Evolutionary conservation across 2,797 vertebrate species (phyloP).

Genomic region (Oreochromis mossambicus): DNA sequence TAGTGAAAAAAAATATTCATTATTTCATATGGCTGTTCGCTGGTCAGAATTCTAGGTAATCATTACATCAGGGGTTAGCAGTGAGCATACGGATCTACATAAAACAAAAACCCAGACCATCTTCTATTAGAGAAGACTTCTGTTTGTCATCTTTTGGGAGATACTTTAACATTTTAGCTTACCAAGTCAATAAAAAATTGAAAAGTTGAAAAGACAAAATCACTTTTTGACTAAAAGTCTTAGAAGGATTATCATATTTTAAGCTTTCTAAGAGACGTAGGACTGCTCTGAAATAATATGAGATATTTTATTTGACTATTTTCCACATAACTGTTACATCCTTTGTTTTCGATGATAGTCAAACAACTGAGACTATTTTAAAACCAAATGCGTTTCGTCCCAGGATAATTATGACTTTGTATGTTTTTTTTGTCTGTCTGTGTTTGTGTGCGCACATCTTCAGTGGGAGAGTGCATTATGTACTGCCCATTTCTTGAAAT

Average conservation of each 20-base stretch:
- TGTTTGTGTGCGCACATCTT: neutral
- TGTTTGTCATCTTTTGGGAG: neutral
- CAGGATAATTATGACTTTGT: rapidly evolving
- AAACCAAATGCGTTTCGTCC: neutral
- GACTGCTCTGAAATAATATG: rapidly evolving
- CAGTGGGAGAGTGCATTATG: neutral
- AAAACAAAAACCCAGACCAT: neutral
- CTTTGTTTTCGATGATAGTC: rapidly evolving
- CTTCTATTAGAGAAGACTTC: neutral
- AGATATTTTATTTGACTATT: neutral
- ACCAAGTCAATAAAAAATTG: neutral
- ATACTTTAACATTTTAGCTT: neutral
- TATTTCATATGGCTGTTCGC: neutral
- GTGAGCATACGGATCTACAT: neutral
- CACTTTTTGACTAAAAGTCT: neutral
- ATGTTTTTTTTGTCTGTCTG: rapidly evolving
- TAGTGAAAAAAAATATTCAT: neutral
- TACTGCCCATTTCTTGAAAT: neutral
- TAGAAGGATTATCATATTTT: neutral
- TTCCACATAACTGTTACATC: no score
- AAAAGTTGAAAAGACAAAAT: neutral
- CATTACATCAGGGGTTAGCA: neutral
- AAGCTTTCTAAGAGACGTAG: neutral
- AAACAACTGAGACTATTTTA: neutral
- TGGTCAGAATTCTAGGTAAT: neutral